Base-by-base conservation (phyloP, 2,888 invertebrate genomes). In the Cartodere bifasciata region DNA sequence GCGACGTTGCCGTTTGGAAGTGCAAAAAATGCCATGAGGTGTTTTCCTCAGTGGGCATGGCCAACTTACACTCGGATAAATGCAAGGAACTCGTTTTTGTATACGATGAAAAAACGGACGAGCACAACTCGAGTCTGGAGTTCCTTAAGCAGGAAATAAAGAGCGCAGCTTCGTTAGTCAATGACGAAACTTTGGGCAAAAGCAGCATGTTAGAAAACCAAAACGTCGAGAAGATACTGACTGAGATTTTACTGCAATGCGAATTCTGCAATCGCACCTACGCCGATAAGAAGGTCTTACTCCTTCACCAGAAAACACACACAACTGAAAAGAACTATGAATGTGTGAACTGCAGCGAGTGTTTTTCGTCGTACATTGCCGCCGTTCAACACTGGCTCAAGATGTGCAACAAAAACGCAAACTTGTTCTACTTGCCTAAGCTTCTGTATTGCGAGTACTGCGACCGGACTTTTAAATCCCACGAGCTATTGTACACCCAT, bases 201-300 rank as follows among this genome's bases (percentile, higher is more conserved):
- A 6, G 6, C n/a, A 16, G 23, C 14, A 29, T 23, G 16, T 30
- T 40, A 10, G 36, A 39, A 7, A 39, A 41, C 31, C 38, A 41
- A 23, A 44, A 48, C 28, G 48, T 56, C 4, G 53, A 57, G 32
- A 57, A 55, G 43, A 52, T 58, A 15, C 42, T 53, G n/a, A 60
- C 60, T 1, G 60, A 62, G 39, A 42, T 60, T 13, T 37, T 72
- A 4, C 52, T 69, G 16, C 72, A 72, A 45, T 73, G 73, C 38
- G 72, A 73, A 49, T 73, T 67, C 44, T 74, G 73, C 43, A 72
- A 71, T 41, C 62, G 64, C 23, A 60, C 67, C 1, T 74, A 69
- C 41, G 62, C 64, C 0, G 68, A 71, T 27, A 60, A 64, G 24
- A 57, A 60, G 1, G 54, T 60, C 23, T 44, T 74, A 16, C 45